A percentile compares a stretch with the other conserved stretches of the same genome.
phyloP scores from a whole-genome alignment of 2,797 vertebrate genomes.

The Prunella strophiata region DNA sequence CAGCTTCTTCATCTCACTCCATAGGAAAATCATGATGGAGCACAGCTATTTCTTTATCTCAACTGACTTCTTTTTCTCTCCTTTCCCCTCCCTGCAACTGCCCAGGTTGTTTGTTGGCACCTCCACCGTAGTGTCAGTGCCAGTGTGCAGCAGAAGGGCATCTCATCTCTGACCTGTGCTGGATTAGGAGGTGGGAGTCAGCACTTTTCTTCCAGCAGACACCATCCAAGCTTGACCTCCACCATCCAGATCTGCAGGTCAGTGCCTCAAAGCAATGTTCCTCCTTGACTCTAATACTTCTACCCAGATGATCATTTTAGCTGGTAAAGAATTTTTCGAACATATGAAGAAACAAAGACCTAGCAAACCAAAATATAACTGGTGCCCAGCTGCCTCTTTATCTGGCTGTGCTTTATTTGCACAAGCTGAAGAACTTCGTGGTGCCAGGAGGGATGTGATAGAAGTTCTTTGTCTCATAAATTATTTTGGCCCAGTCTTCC shows the following conservation, averaged over 20 bases:
- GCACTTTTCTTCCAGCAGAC: not conserved
- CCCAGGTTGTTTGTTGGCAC: not conserved
- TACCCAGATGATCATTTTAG: not conserved
- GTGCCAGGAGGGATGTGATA: constrained; percentile 28
- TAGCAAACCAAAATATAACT: constrained; percentile 26
- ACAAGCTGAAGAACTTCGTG: constrained; percentile 31
- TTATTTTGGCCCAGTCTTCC: constrained; percentile 38
- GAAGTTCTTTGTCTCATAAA: constrained; percentile 56
- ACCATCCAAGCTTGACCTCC: not conserved
- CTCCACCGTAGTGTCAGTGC: rapidly evolving
- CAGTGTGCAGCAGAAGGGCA: not conserved
- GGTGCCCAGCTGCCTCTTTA: constrained; percentile 17
- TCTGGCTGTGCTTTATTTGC: constrained; percentile 49
- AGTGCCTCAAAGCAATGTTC: not conserved
- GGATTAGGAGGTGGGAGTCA: not conserved
- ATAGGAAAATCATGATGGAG: not conserved
- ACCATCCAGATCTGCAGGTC: not conserved
- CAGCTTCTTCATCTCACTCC: not conserved
- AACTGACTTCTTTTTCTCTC: not conserved
- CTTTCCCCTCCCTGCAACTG: not conserved
- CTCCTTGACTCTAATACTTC: not conserved
- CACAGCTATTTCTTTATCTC: not conserved
- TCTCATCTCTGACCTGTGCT: not conserved
- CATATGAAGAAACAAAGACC: constrained; percentile 21
- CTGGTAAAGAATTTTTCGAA: not conserved